phyloP scores from a whole-genome alignment of 1,140 invertebrate genomes.

The Trichonephila inaurata region DNA sequence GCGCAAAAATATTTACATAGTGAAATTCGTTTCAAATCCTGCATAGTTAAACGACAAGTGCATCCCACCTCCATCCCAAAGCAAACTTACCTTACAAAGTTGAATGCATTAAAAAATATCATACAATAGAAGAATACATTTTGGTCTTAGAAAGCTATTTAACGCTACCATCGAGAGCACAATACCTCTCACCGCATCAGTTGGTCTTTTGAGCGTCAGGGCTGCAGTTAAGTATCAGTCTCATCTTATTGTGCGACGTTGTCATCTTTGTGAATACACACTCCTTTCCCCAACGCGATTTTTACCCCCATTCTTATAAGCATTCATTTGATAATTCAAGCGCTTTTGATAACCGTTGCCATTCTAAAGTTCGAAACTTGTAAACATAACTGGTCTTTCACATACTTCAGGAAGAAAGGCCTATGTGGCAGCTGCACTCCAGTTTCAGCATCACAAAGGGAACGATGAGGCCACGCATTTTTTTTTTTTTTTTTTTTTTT shows the following conservation, averaged over 20 bases:
- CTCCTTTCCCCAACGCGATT: constrained; percentile 8
- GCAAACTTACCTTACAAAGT: not conserved
- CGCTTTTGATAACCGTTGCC: constrained; percentile 16
- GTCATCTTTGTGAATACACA: constrained; percentile 45
- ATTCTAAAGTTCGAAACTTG: constrained; percentile 54
- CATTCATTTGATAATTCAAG: not conserved
- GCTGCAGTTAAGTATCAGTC: constrained; percentile 51
- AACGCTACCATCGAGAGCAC: not conserved
- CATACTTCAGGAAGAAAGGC: not conserved
- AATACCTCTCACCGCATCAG: constrained; percentile 45
- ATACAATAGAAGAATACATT: constrained; percentile 15
- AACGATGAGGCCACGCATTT: not conserved
- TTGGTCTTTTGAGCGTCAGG: constrained; percentile 43
- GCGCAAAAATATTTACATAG: too few species aligned
- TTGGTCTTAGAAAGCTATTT: constrained; percentile 41
- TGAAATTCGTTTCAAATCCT: too few species aligned
- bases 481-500: too few species aligned
- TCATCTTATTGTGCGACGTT: constrained; percentile 56
- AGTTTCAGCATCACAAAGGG: constrained; percentile 27
- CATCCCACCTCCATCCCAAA: not conserved
- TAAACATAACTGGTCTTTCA: constrained; percentile 66
- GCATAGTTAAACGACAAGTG: not conserved
- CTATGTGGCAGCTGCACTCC: constrained; percentile 52
- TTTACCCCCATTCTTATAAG: constrained; percentile 4
- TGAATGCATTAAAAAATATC: not conserved